Conservation (phyloP, 2,797 vertebrate species). For the Neoniphon sammara region DNA sequence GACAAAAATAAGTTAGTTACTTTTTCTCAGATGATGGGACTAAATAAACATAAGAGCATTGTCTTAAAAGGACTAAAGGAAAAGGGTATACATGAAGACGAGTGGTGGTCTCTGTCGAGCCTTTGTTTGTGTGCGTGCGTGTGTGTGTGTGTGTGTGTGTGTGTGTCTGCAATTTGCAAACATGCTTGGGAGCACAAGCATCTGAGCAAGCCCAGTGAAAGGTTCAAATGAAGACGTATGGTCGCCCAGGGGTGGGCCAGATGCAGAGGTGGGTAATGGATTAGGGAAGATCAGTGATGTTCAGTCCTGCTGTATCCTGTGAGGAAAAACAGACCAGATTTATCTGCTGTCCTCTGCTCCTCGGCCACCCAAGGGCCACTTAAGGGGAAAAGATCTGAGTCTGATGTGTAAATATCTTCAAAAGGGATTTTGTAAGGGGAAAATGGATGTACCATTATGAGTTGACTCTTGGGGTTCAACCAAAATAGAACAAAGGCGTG, state of each 20-base stretch:
- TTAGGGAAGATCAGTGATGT: conserved; percentile 42
- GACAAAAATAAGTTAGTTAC: no score
- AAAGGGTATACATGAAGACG: neutral
- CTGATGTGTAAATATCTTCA: conserved; percentile 50
- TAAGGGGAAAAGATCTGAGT: conserved; percentile 34
- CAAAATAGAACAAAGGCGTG: neutral
- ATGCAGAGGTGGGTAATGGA: conserved; percentile 60
- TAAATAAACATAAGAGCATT: no score
- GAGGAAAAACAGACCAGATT: conserved; percentile 61
- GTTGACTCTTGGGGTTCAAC: neutral
- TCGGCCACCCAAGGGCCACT: conserved; percentile 61
- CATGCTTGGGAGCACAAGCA: neutral
- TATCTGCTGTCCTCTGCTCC: conserved; percentile 38
- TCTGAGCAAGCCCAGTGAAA: conserved; percentile 25
- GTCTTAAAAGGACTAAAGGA: neutral
- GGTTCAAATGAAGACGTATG: conserved; percentile 63
- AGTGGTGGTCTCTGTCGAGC: neutral
- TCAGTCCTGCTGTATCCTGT: conserved; percentile 50
- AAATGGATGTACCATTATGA: neutral
- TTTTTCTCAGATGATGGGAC: no score
- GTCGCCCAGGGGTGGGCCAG: conserved; percentile 38
- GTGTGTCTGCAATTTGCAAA: neutral
- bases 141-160: conserved; percentile 19
- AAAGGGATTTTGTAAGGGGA: conserved; percentile 21
- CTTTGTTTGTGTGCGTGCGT: conserved; percentile 4